Base-by-base conservation (phyloP, 2,888 invertebrate genomes). In the Habrosyne pyritoides region DNA sequence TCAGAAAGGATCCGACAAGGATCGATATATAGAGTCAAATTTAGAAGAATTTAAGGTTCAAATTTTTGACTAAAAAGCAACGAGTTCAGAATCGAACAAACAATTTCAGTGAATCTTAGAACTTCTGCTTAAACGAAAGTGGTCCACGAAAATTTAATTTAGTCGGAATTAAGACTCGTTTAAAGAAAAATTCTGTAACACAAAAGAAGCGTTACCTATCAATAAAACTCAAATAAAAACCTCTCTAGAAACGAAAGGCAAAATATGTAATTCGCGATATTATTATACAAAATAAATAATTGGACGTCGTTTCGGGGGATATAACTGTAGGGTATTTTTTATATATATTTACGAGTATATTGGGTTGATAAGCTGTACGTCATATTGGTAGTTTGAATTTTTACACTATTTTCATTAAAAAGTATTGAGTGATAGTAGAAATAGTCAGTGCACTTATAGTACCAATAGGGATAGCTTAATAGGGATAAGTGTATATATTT, bases 1-100 rank as follows among this genome's bases (percentile, higher is more conserved):
- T 10, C 46, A 42, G 14, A 26, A 21, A 55, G 57, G 55, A 33
- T 59, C 33, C n/a, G 21, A 48, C 53, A 59, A 14, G 59, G 56
- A 10, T 59, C 55, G 56, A 52, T 57, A 46, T 24, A 52, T 54
- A 14, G 46, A 47, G 12, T 52, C 54, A n/a, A 26, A 36, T 48
- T 54, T 28, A 24, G 18, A 53, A 36, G 50, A 54, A 26, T 21
- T 36, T 28, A 42, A 52, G 18, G 21, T 52, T 14, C 47, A 21
- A 48, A 54, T 52, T 28, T 51, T 36, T 55, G 51, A 48, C 22
- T 52, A 14, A 52, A 54, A 33, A 28, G 28, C 28, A 49, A 54
- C 6, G 26, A 47, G 22, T 53, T 47, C 33, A 54, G 52, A 54
- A 58, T 22, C 48, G 48, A 50, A 50, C 56, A 10, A 56, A 49